Evolutionary conservation across 2,888 invertebrate species (phyloP), one percentile per base, ranked within the genome.

Genomic region (Willowsia nigromaculata): DNA sequence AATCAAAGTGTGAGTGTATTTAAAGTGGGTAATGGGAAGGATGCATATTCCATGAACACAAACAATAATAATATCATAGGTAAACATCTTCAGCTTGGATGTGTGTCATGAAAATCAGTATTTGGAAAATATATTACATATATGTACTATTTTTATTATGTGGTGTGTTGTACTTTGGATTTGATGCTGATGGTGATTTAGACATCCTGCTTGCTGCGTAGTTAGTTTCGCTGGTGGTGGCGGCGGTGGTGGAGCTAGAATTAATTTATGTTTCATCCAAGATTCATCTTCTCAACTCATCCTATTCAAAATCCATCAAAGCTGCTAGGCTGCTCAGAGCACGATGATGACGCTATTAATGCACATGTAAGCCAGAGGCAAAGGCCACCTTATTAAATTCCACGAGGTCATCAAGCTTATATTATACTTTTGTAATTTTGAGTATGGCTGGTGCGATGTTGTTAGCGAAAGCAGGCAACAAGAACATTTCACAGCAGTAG

Each of bases 161-260:
- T 22, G 59, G 18, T 56, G 1, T 22, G 13, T 59, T 27, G 68
- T 25, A 11, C 15, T 71, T 22, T 71, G n/a, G n/a, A 22, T 43
- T 43, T 71, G 71, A 43, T 22, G 43, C 11, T 43, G 74, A 50
- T 33, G 78, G 59, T 85, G 85, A 78, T 85, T 65, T 85, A 85
- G 56, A 74, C 88, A 89, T 83, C 89, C 82, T 80, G 89, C 81
- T 68, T 50, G 76, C 71, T 81, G 80, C 78, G 89, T 84, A 80
- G 85, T 68, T 76, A 18, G 27, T 56, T 11, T 56, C 65, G 43
- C 30, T 50, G 47, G 37, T 56, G 33, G 74, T 15, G 53, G 18
- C 33, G 59, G 59, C 18, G 50, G 37, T 25, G 53, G 50, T 33
- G 68, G 40, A 71, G 59, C 25, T 81, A 30, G 62, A 74, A 85